A percentile compares a stretch with the other conserved stretches of the same genome.
These are phyloP conservation scores for Oryzias melastigma DNA, from an alignment of 2,113 vertebrate genomes.

Conservation along the genomic window DNA sequence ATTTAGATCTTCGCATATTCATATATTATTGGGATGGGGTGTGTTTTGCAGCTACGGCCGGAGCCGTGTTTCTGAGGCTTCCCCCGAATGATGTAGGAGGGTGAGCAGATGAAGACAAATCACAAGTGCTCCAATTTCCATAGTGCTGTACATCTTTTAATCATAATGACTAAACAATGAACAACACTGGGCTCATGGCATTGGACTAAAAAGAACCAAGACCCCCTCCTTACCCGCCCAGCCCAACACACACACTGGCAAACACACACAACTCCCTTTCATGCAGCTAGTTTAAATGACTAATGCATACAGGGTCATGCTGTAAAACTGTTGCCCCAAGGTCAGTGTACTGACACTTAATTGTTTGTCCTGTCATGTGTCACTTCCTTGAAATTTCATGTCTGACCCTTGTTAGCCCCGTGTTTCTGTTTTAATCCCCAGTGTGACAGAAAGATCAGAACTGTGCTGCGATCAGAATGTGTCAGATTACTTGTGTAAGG, in stretches of 20 bases:
- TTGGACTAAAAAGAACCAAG: constrained; percentile 38
- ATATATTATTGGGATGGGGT: constrained; percentile 1
- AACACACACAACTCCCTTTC: constrained; percentile 2
- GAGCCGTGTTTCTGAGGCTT: constrained; percentile 23
- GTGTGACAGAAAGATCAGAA: constrained; percentile 71
- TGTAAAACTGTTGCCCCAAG: constrained; percentile 73
- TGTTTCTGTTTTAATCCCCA: constrained; percentile 74
- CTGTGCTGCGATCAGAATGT: constrained; percentile 73
- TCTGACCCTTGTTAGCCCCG: constrained; percentile 68
- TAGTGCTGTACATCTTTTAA: constrained; percentile 73
- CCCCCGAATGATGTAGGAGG: constrained; percentile 47
- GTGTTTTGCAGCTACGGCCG: not conserved
- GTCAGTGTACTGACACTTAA: constrained; percentile 72
- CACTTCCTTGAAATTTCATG: constrained; percentile 77
- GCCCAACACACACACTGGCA: not conserved
- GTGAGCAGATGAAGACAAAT: constrained; percentile 68
- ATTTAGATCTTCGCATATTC: constrained; percentile 5
- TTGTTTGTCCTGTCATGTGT: constrained; percentile 79
- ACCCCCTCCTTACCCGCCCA: constrained; percentile 6
- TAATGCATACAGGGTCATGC: constrained; percentile 67
- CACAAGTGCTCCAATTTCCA: constrained; percentile 47
- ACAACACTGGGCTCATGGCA: constrained; percentile 57
- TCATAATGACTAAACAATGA: constrained; percentile 75
- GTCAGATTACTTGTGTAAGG: constrained; percentile 72
- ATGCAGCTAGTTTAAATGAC: constrained; percentile 60